These are phyloP conservation scores for Scomber scombrus DNA, from an alignment of 2,113 vertebrate genomes.

Conservation along the genomic window DNA sequence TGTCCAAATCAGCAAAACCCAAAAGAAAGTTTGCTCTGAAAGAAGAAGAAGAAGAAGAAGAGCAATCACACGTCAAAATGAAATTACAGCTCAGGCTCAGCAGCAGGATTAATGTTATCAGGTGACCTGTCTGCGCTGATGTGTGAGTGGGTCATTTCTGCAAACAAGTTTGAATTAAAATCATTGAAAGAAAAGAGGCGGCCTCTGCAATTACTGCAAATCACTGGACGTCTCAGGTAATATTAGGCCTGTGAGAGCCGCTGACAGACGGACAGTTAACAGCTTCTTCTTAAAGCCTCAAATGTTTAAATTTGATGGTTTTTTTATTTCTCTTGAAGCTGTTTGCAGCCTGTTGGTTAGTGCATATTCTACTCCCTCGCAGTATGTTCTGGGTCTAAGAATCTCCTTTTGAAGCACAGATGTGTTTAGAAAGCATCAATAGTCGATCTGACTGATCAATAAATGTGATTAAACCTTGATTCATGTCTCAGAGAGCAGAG, in stretches of 20 bases:
- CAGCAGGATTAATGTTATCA: slow-evolving; percentile 51
- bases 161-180: slow-evolving; percentile 50
- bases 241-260: background rate
- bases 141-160: slow-evolving; percentile 27
- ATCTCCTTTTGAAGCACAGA: too few relatives aligned
- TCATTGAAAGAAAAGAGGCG: slow-evolving; percentile 15
- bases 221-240: slow-evolving; percentile 10
- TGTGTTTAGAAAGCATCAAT: too few relatives aligned
- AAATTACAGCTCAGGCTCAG: slow-evolving; percentile 23
- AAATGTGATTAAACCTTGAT: too few relatives aligned
- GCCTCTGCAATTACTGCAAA: slow-evolving; percentile 47
- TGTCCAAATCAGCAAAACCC: too few relatives aligned
- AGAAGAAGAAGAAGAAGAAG: background rate
- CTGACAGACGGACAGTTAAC: background rate
- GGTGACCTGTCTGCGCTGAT: slow-evolving; percentile 1
- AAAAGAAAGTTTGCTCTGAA: background rate
- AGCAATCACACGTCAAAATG: slow-evolving; percentile 7
- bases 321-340: too few relatives aligned
- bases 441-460: too few relatives aligned
- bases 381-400: too few relatives aligned
- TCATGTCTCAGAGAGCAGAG: too few relatives aligned
- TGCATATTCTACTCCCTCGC: too few relatives aligned
- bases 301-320: too few relatives aligned
- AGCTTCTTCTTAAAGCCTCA: too few relatives aligned
- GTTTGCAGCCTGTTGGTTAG: too few relatives aligned